These are phyloP conservation scores for Myripristis murdjan DNA, from an alignment of 2,797 vertebrate species.

Conservation along the genomic window DNA sequence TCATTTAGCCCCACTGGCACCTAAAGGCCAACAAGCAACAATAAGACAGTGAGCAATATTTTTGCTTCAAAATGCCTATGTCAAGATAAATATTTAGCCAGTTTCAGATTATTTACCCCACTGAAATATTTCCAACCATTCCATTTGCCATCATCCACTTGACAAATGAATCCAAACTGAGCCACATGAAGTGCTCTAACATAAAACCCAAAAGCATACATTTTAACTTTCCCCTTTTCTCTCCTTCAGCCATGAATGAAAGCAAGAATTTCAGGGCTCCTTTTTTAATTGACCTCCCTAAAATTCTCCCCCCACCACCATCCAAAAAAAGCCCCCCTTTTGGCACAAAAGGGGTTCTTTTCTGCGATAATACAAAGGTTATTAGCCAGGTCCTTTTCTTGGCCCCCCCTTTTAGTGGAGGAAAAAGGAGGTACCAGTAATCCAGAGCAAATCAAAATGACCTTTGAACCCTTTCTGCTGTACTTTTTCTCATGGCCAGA, in stretches of 20 bases:
- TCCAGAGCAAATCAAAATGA: constrained; percentile 93
- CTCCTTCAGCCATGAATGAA: constrained; percentile 75
- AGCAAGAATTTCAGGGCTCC: constrained; percentile 83
- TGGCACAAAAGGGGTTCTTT: constrained; percentile 86
- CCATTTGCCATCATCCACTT: constrained; percentile 54
- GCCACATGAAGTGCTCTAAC: constrained; percentile 48
- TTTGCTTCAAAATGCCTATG: not conserved
- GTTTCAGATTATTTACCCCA: constrained; percentile 42
- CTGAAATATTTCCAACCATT: constrained; percentile 52
- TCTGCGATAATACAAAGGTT: constrained; percentile 86
- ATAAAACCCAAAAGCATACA: constrained; percentile 72
- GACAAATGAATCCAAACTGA: constrained; percentile 62
- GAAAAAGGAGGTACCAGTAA: constrained; percentile 86
- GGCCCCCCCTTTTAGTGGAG: constrained; percentile 71
- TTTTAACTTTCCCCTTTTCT: constrained; percentile 72
- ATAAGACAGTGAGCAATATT: constrained; percentile 5
- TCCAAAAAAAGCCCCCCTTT: constrained; percentile 66
- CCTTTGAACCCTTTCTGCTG: constrained; percentile 93
- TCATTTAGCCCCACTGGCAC: not conserved
- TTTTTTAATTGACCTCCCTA: constrained; percentile 83
- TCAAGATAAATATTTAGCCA: constrained; percentile 1
- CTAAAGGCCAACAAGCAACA: constrained; percentile 5
- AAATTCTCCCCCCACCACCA: constrained; percentile 60
- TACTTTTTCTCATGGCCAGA: constrained; percentile 92
- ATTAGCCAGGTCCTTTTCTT: constrained; percentile 87